Base-by-base conservation (phyloP, 2,888 invertebrate genomes). In the Periphyllus acericola region DNA sequence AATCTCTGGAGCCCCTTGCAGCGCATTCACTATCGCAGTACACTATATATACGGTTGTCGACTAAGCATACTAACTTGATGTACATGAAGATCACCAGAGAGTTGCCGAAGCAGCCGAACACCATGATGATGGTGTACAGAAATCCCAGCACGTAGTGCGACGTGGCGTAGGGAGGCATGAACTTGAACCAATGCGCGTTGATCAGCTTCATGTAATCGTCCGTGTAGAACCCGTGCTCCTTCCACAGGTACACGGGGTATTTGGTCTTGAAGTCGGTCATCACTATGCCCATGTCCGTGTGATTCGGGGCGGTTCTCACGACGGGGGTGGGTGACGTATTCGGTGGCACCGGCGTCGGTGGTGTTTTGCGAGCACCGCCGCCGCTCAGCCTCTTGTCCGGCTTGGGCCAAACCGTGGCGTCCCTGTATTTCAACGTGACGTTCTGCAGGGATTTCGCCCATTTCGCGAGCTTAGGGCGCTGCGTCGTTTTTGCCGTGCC, bases 61-160 rank as follows among this genome's bases (percentile, higher is more conserved):
- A n/a, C n/a, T n/a, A n/a, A n/a, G n/a, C n/a, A n/a, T n/a, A n/a
- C 80, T 94, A 91, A 95, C 95, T 94, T 94, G 89, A 93, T 91
- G 91, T 95, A 95, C 94, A 96, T 94, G 90, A 94, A 93, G 89
- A 96, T 93, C 36, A 96, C 96, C 40, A 95, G 92, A 34, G 93
- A 92, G 91, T 96, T 96, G 55, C 96, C 96, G 91, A 93, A 92
- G 89, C 94, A 92, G n/a, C 96, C 96, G 68, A 94, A 91, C 3
- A 93, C 91, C 90, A 94, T 93, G 90, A 96, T 93, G 76, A 95
- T 90, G 40, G 94, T 90, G 91, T 96, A 96, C 83, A 95, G 90
- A 29, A 92, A 91, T 3, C 94, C 95, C 90, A 96, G 92, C 6
- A 92, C 91, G 90, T 93, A 93, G 91, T 95, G 95, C 79, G 93